Conservation (phyloP, 1,140 invertebrate genomes). For the Drosophila busckii region DNA sequence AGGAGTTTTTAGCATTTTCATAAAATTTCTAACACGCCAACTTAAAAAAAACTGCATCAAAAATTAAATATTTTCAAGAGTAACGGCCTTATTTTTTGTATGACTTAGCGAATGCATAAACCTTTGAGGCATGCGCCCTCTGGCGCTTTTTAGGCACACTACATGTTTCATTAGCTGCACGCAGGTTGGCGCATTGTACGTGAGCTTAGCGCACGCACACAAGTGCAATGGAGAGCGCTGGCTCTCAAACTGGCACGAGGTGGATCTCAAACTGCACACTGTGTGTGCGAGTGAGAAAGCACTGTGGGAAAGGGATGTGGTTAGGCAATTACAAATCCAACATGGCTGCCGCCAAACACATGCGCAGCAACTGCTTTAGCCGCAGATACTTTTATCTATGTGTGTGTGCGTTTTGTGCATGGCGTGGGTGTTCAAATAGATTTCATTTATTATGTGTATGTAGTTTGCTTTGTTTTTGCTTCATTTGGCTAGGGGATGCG, state of each 20-base stretch:
- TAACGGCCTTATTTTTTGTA: background rate
- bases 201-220: slow-evolving; percentile 36
- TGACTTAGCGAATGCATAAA: slow-evolving; percentile 28
- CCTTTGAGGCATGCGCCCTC: slow-evolving; percentile 29
- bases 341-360: slow-evolving; percentile 26
- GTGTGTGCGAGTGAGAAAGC: slow-evolving; percentile 19
- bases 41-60: too few species aligned
- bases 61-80: too few species aligned
- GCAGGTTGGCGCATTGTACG: slow-evolving; percentile 26
- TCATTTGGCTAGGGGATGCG: slow-evolving; percentile 16
- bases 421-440: background rate
- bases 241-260: too few species aligned
- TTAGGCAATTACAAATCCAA: slow-evolving; percentile 19
- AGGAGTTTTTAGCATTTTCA: too few species aligned
- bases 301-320: slow-evolving; percentile 3
- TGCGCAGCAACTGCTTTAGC: too few species aligned
- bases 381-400: background rate
- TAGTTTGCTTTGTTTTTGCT: slow-evolving; percentile 4
- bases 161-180: background rate
- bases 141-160: slow-evolving; percentile 12
- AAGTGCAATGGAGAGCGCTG: background rate
- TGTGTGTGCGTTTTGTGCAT: slow-evolving; percentile 11
- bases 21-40: too few species aligned
- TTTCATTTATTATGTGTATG: background rate
- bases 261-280: too few species aligned